phyloP scores from a whole-genome alignment of 2,113 vertebrate genomes.

The Andinoacara biseriatus region DNA sequence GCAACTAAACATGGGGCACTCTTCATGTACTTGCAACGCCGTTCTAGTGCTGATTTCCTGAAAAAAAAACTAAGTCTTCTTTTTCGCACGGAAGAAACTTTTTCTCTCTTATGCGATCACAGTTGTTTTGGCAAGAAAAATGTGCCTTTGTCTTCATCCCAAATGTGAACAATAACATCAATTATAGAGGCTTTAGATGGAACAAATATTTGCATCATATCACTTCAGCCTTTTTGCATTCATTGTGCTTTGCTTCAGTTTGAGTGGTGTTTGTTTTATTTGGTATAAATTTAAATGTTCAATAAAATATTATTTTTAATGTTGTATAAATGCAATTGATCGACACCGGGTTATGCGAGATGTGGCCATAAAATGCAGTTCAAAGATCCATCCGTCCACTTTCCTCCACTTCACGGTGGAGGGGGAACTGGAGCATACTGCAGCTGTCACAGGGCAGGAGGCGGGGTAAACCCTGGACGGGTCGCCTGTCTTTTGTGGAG shows the following conservation, averaged over 20 bases:
- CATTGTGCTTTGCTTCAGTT: background rate
- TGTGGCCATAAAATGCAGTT: background rate
- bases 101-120: background rate
- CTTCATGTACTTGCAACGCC: slow-evolving; percentile 66
- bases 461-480: background rate
- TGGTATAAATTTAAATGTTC: background rate
- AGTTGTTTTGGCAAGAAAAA: slow-evolving; percentile 1
- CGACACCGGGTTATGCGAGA: background rate
- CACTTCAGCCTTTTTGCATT: background rate
- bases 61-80: slow-evolving; percentile 20
- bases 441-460: background rate
- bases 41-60: slow-evolving; percentile 58
- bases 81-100: slow-evolving; percentile 2
- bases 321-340: background rate
- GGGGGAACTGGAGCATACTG: background rate
- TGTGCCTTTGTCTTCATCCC: background rate
- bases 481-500: background rate
- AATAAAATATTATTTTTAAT: background rate
- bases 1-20: slow-evolving; percentile 58
- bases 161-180: background rate
- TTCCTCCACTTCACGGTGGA: background rate
- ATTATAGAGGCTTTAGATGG: slow-evolving; percentile 4
- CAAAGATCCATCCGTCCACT: background rate
- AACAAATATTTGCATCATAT: background rate
- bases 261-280: background rate